These are phyloP conservation scores for Leptogaster cylindrica DNA, from an alignment of 2,888 invertebrate genomes.

Conservation along the genomic window DNA sequence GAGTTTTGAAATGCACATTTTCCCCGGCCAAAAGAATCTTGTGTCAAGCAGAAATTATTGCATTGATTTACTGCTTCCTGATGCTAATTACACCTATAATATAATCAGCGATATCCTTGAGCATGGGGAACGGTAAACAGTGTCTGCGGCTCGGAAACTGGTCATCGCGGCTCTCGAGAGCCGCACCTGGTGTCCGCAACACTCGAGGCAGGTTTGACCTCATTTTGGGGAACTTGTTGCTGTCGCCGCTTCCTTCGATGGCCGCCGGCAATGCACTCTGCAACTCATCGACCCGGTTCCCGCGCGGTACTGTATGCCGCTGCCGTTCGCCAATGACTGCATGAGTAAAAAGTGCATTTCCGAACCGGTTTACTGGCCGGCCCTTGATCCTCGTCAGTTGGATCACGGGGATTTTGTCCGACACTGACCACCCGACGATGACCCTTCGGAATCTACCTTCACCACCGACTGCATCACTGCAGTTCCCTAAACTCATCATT, in stretches of 20 bases:
- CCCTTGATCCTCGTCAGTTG: too few relatives aligned
- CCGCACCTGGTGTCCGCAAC: conserved; percentile 21
- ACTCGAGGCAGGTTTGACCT: conserved; percentile 31
- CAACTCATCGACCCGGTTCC: conserved; percentile 29
- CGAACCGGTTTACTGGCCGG: too few relatives aligned
- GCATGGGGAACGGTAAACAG: conserved; percentile 12
- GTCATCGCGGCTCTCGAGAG: neutral
- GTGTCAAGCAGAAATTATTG: neutral
- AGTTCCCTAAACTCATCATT: too few relatives aligned
- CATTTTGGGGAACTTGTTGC: conserved; percentile 31
- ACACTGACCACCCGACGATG: too few relatives aligned
- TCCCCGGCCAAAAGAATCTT: neutral
- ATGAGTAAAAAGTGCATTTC: too few relatives aligned
- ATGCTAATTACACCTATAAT: conserved; percentile 11
- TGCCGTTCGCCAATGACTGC: too few relatives aligned
- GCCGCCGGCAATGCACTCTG: conserved; percentile 3
- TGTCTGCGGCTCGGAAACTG: conserved; percentile 8
- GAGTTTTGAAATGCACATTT: neutral
- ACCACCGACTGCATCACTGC: too few relatives aligned
- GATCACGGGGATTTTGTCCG: too few relatives aligned
- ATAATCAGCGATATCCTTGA: conserved; percentile 9
- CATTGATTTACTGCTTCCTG: conserved; percentile 20
- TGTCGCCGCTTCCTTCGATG: neutral
- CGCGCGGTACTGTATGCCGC: too few relatives aligned
- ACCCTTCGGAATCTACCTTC: too few relatives aligned